These are phyloP conservation scores for Fulmarus glacialis DNA, from an alignment of 2,113 vertebrate species.

Conservation along the genomic window DNA sequence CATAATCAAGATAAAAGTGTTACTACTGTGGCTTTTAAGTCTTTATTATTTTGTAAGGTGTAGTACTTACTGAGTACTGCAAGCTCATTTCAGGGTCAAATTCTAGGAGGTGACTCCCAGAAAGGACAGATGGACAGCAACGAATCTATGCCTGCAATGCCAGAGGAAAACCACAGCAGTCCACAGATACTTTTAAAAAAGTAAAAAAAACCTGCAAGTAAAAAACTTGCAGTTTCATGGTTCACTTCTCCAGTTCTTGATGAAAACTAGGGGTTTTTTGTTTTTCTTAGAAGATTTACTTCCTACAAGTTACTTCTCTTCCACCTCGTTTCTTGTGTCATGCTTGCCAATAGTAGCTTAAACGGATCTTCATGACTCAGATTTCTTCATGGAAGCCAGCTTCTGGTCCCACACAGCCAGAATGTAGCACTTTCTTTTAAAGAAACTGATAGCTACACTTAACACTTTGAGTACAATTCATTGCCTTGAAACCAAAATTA, in stretches of 20 bases:
- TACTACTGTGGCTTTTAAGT: neutral
- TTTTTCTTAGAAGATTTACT: neutral
- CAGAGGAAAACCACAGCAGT: neutral
- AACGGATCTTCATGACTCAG: fast-evolving
- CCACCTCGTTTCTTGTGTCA: neutral
- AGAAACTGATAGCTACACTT: neutral
- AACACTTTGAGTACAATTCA: neutral
- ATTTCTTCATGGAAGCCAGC: neutral
- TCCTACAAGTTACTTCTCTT: neutral
- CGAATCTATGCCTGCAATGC: neutral
- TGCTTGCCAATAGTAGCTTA: neutral
- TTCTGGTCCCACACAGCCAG: neutral
- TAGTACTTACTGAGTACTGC: neutral
- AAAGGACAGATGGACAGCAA: neutral
- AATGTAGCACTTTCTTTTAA: neutral
- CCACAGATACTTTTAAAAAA: neutral
- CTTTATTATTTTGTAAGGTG: neutral
- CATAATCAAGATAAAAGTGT: neutral
- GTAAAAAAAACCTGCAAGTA: too few relatives aligned
- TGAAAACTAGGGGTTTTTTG: fast-evolving
- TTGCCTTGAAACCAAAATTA: neutral
- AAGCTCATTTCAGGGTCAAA: neutral
- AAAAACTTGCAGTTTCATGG: neutral
- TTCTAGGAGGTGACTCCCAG: neutral
- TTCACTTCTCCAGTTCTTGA: neutral